phyloP scores from a whole-genome alignment of 2,113 vertebrate genomes.

The Chloebia gouldiae region DNA sequence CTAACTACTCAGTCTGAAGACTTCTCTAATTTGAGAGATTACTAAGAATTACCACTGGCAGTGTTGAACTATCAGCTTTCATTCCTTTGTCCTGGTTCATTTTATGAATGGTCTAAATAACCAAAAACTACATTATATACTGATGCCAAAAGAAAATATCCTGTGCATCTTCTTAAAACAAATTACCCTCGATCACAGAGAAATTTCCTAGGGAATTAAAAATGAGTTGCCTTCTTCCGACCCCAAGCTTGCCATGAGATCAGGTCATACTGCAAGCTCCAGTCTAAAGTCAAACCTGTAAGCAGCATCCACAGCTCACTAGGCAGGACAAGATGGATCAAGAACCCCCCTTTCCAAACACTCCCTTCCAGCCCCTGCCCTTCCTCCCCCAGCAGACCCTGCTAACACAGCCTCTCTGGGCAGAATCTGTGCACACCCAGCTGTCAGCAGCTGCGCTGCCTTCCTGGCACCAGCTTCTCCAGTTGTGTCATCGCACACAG shows the following conservation, averaged over 20 bases:
- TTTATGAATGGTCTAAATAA: neutral
- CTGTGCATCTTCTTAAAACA: accelerated
- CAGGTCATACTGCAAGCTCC: neutral
- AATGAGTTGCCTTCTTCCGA: neutral
- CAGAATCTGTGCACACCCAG: neutral
- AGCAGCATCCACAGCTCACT: neutral
- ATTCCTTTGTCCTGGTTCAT: neutral
- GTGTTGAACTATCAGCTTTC: neutral
- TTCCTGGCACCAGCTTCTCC: neutral
- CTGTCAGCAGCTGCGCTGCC: neutral
- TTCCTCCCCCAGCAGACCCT: neutral
- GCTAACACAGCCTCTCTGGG: neutral
- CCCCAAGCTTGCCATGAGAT: neutral
- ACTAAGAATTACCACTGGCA: neutral
- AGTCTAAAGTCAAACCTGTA: neutral
- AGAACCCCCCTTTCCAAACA: neutral
- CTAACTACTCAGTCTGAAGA: neutral
- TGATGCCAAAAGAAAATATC: neutral
- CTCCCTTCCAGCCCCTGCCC: neutral
- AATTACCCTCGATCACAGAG: neutral
- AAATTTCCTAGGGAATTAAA: neutral
- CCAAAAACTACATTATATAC: neutral
- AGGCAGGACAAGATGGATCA: neutral
- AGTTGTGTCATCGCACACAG: neutral
- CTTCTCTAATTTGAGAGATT: neutral